A percentile compares a stretch with the other conserved stretches of the same genome.
phyloP scores from a whole-genome alignment of 2,113 vertebrate species.

The Anguilla japonica region DNA sequence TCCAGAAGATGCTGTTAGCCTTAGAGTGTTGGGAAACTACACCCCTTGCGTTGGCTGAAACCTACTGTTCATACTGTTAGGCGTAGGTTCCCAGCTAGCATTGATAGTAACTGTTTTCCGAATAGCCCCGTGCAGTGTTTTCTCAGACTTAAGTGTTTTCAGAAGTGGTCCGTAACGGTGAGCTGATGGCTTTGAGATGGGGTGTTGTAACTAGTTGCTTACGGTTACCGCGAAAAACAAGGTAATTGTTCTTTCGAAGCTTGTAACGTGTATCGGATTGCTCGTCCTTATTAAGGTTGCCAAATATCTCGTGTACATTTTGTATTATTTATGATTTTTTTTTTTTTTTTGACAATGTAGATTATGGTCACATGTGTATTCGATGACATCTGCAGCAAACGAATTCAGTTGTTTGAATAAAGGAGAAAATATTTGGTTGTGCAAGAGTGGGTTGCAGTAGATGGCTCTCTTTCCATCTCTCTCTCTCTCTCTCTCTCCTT shows the following conservation, averaged over 20 bases:
- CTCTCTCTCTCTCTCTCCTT: conserved; percentile 4
- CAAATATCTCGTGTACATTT: conserved; percentile 53
- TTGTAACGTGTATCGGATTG: conserved; percentile 54
- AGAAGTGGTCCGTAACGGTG: conserved; percentile 34
- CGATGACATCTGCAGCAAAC: conserved; percentile 61
- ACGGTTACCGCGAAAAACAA: conserved; percentile 26
- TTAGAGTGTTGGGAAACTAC: neutral
- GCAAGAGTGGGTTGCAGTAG: conserved; percentile 32
- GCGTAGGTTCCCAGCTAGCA: neutral
- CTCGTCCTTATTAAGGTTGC: conserved; percentile 50
- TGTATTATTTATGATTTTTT: conserved; percentile 13
- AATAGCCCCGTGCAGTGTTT: neutral
- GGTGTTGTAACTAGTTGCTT: conserved; percentile 30
- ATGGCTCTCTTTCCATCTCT: conserved; percentile 17
- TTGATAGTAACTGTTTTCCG: neutral
- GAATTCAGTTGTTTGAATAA: conserved; percentile 62
- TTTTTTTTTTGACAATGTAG: conserved; percentile 48
- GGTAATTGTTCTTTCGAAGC: conserved; percentile 44
- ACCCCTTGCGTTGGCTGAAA: neutral
- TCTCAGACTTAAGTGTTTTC: conserved; percentile 36
- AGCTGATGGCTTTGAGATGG: conserved; percentile 17
- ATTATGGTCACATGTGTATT: conserved; percentile 54
- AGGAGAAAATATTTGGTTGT: conserved; percentile 54
- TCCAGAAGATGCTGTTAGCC: neutral
- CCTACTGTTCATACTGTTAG: neutral